phyloP scores from a whole-genome alignment of 2,797 vertebrate species.

The Nasua narica region DNA sequence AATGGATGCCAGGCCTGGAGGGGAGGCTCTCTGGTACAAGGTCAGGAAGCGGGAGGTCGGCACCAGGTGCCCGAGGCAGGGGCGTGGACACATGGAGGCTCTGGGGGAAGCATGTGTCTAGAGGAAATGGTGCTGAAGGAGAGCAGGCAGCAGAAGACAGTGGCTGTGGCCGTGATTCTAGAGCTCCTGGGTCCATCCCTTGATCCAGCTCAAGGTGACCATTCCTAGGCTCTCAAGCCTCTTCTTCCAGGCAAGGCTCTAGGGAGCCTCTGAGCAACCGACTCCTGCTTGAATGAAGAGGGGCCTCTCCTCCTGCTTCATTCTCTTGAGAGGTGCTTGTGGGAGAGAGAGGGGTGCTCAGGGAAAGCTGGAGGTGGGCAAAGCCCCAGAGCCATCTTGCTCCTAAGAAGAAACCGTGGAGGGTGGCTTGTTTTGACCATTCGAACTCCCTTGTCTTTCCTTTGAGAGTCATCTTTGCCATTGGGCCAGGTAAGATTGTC shows the following conservation, averaged over 20 bases:
- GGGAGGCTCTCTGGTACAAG: background rate
- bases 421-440: too few relatives aligned
- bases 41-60: background rate
- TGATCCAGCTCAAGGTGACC: background rate
- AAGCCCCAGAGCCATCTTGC: background rate
- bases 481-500: background rate
- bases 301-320: background rate
- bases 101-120: background rate
- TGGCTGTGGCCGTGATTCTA: fast-evolving
- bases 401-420: background rate
- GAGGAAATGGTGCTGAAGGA: background rate
- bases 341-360: background rate
- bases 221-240: background rate
- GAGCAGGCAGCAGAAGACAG: background rate
- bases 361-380: background rate
- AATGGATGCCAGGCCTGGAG: background rate
- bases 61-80: background rate
- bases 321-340: background rate
- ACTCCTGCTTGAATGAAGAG: background rate
- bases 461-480: background rate
- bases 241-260: background rate
- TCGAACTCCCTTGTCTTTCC: background rate
- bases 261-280: background rate
- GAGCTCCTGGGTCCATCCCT: background rate
- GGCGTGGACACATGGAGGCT: background rate